Conservation (phyloP, 2,113 vertebrate species). For the Eubucco bourcierii region DNA sequence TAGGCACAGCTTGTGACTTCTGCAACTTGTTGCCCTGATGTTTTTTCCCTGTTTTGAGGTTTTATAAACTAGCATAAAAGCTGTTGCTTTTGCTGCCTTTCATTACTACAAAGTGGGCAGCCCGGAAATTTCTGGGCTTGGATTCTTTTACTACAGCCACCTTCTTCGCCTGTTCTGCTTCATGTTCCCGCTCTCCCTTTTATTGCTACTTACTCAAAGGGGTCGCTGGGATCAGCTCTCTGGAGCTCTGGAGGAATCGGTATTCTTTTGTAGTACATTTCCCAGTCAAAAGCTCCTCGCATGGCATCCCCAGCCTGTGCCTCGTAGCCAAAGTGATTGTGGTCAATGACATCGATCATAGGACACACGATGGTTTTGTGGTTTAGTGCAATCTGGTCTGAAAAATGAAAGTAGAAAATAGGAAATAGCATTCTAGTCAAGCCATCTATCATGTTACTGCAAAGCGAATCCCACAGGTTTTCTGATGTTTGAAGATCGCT, state of each 20-base stretch:
- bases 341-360: constrained; percentile 95
- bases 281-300: constrained; percentile 93
- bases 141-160: not conserved
- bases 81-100: not conserved
- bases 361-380: constrained; percentile 91
- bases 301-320: constrained; percentile 90
- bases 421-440: constrained; percentile 70
- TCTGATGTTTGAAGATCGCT: constrained; percentile 19
- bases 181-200: not conserved
- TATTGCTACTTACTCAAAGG: constrained; percentile 86
- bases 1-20: not conserved
- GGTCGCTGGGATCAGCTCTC: constrained; percentile 86
- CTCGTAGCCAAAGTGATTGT: constrained; percentile 93
- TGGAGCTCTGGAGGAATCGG: constrained; percentile 89
- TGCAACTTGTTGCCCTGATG: not conserved
- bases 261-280: constrained; percentile 94
- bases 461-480: constrained; percentile 46
- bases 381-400: constrained; percentile 92
- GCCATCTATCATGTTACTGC: constrained; percentile 67
- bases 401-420: constrained; percentile 79
- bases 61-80: not conserved
- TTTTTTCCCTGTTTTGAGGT: not conserved
- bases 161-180: not conserved
- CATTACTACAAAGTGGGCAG: not conserved
- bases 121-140: not conserved